Evolutionary conservation across 64 coral and sea anemone species (phyloP).

Genomic region (Platygyra sinensis): DNA sequence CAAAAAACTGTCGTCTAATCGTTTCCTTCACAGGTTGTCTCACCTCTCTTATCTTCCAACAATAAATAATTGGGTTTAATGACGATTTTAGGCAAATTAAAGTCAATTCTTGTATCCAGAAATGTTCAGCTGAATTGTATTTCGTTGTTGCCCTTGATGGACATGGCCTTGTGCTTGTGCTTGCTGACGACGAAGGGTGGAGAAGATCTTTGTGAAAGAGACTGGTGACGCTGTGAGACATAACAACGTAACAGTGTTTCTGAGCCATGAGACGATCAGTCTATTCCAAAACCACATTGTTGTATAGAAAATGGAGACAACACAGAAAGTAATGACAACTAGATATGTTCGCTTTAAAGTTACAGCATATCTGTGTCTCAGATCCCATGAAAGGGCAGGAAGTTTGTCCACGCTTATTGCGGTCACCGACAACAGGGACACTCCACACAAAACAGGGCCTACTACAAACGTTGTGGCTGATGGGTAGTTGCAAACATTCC

Average conservation of each 20-base stretch:
- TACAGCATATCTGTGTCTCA: constrained; percentile 5
- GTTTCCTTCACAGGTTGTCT: neutral
- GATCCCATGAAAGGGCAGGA: neutral
- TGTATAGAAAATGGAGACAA: no score
- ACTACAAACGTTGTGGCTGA: neutral
- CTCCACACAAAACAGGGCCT: neutral
- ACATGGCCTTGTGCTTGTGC: neutral
- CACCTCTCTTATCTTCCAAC: neutral
- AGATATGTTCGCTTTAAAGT: neutral
- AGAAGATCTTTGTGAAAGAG: constrained; percentile 12
- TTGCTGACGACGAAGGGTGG: neutral
- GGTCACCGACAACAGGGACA: constrained; percentile 7
- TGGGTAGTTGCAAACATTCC: neutral
- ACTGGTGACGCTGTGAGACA: neutral
- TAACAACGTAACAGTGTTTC: neutral
- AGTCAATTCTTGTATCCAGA: neutral
- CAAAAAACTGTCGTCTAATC: neutral
- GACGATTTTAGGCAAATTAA: neutral
- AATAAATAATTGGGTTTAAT: neutral
- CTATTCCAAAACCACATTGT: neutral
- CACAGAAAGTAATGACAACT: neutral
- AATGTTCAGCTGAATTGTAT: neutral
- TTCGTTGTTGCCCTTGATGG: neutral
- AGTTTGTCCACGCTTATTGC: constrained; percentile 15
- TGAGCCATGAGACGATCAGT: neutral